Conservation (phyloP, 2,113 vertebrate species). For the Pseudopodoces humilis region DNA sequence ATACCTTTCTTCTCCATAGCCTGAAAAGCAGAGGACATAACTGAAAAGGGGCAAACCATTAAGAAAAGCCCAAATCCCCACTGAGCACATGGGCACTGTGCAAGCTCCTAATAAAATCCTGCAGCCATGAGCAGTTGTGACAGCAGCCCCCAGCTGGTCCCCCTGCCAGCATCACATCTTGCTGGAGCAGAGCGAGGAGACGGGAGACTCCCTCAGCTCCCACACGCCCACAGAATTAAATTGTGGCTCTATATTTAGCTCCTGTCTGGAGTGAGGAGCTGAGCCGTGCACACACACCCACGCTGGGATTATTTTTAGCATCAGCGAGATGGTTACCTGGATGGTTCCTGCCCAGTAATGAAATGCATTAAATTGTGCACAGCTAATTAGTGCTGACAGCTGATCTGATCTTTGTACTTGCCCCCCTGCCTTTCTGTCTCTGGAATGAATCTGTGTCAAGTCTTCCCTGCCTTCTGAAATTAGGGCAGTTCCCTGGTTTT, state of each 20-base stretch:
- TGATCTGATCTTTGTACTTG: background rate
- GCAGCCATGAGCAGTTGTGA: background rate
- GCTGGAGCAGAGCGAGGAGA: background rate
- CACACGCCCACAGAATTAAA: background rate
- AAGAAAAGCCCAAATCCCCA: background rate
- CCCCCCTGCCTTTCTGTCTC: background rate
- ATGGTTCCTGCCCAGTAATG: background rate
- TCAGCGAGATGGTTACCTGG: conserved; percentile 3
- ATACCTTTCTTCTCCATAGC: background rate
- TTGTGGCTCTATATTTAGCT: conserved; percentile 14
- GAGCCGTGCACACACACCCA: background rate
- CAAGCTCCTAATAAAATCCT: background rate
- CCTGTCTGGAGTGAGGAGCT: background rate
- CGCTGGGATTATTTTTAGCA: conserved; percentile 55
- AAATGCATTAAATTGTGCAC: background rate
- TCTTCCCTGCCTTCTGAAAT: background rate
- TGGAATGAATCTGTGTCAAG: background rate
- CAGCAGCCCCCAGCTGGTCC: background rate
- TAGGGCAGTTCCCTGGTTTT: background rate
- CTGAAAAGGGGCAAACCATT: background rate
- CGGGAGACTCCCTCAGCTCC: background rate
- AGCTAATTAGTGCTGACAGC: conserved; percentile 21
- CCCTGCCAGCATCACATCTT: background rate
- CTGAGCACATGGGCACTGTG: background rate
- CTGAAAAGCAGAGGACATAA: background rate